Evolutionary conservation across 2,797 vertebrate species (phyloP), one percentile per base, ranked within the genome.

Genomic region (Meriones psammophilus): DNA sequence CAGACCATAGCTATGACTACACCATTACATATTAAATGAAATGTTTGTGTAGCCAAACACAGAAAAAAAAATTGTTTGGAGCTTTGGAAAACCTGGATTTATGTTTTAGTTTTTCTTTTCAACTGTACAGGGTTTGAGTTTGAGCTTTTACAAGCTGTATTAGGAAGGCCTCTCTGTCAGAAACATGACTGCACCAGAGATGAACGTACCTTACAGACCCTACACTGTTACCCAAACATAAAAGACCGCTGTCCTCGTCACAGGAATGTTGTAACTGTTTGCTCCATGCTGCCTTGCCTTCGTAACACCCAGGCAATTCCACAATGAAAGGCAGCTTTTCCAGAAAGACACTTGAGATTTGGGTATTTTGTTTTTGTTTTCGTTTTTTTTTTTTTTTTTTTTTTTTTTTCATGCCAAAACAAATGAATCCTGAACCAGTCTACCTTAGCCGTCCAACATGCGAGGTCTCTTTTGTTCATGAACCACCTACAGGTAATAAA

Each of bases 381-480:
- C 5, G 91, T 95, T 88, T 84, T 88, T 36, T 71, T 39, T 39
- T 84, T 88, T 36, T 71, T 39, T n/a, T 95, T 88, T 84, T 88
- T 36, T 71, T 39, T 39, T 84, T 88, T 36, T 71, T 39, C 24
- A 62, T 89, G 91, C 42, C 66, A 94, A 96, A 97, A 96, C 89
- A 97, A 95, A 97, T 98, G 95, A 96, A 79, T 95, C 95, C n/a
- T 4, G 92, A 97, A 73, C 91, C 94, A 97, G 33, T 96, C 96
- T 97, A 94, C 96, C 97, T 94, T 94, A 94, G 84, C 97, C 96
- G 90, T 83, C 92, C 97, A 97, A 96, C 97, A 97, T 95, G 94
- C 89, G 86, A 92, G 68, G 83, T 73, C 80, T 95, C 94, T 94
- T 94, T 92, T 91, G 69, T 92, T 96, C 95, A 8, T 39, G 71